Evolutionary conservation across 2,797 vertebrate species (phyloP), one percentile per base, ranked within the genome.

Genomic region (Champsocephalus esox): DNA sequence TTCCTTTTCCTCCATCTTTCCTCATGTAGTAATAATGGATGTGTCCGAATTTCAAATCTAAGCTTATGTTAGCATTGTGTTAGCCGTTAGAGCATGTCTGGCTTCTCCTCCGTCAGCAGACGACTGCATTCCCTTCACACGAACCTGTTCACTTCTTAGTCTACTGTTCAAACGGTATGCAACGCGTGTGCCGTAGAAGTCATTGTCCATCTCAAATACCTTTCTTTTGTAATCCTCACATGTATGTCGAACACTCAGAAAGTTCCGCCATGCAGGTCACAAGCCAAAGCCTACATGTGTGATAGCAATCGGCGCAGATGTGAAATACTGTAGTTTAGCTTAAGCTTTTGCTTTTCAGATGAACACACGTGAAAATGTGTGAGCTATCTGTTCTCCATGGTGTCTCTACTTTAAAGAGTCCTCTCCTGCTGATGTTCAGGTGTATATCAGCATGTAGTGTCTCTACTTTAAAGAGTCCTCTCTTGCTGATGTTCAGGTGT

Each of bases 11-110:
- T 28, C 45, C 19, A 49, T 49, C 52, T 62, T 32, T 66, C 71
- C 72, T 81, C 71, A 75, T 83, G 64, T 6, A 84, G 80, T 78
- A 79, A 75, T 88, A 80, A 87, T 73, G 28, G 44, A 38, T 57
- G 5, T 65, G 75, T 81, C 66, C 72, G 63, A 82, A 45, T 83
- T 78, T 77, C 11, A 57, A 72, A 83, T 65, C 11, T 1, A 41
- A 16, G 5, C 64, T 67, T 10, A 16, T 32, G 74, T 76, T 56
- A 21, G 24, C 21, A 34, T 34, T 66, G 79, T 54, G 5, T 74
- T 38, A 48, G 4, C 43, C 46, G 28, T 12, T 2, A n/a, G 56
- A 5, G 17, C 49, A 46, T 57, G 32, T 19, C 19, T 28, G 9
- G 0, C 21, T 65, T 49, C 24, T 57, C 69, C 19, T 28, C 71